Base-by-base conservation (phyloP, 2,888 invertebrate species). In the Fragum fragum region DNA sequence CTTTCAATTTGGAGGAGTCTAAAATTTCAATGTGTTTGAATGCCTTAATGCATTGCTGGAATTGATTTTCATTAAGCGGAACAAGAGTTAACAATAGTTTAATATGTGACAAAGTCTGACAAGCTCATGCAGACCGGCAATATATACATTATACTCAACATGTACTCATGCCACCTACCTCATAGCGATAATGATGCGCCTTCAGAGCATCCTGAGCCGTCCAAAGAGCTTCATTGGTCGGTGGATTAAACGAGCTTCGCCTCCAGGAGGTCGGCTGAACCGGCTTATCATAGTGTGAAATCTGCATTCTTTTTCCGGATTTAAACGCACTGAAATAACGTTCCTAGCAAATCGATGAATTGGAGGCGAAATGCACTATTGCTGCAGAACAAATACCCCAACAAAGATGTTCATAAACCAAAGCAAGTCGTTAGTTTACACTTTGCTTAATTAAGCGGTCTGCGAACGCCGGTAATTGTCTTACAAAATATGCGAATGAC, bases 191-290 rank as follows among this genome's bases (percentile, higher is more conserved):
- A 29, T 80, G 74, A 57, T 80, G 80, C 14, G 68, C 53, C 16
- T 72, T 71, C 39, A 57, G 57, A 11, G 80, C 59, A 42, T 80
- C 80, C 59, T 68, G 29, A 26, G 21, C 68, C 11, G 76, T 76
- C 80, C 80, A 80, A 0, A 66, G 66, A 14, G 42, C 66, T 21
- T 39, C 42, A 2, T 32, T 32, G 42, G 66, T 66, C 66, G 66
- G 66, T 3, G 66, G 66, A 23, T 66, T 66, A 18, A 66, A 66
- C 66, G 66, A 66, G 42, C 66, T 66, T 39, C 66, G 66, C 42
- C 66, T 66, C 66, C 66, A 66, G 7, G 66, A n/a, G 21, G 66
- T 66, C 23, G 39, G 39, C 28, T 66, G 66, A 9, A 42, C 42
- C 3, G 66, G 66, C 16, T 23, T 39, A 21, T 66, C 42, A 39